Evolutionary conservation across 2,113 vertebrate genomes (phyloP).

Genomic region (Chloroceryle aenea): DNA sequence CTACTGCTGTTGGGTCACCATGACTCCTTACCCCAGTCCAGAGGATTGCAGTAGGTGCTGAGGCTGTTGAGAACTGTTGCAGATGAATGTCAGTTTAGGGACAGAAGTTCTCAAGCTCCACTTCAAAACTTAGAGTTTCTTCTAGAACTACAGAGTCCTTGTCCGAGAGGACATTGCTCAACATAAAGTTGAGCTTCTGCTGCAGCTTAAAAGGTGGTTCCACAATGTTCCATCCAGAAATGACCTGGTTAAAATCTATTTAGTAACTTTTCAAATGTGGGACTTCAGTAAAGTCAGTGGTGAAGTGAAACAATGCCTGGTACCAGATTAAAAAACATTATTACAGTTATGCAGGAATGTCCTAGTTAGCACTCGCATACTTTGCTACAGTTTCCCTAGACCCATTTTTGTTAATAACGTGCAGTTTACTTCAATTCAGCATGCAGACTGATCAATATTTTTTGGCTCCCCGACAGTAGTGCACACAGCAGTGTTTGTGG

Average conservation of each 20-base stretch:
- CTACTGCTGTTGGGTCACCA: too few relatives aligned
- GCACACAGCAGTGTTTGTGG: neutral
- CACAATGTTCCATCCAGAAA: neutral
- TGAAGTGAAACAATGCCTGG: neutral
- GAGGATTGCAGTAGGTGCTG: fast-evolving
- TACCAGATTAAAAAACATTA: neutral
- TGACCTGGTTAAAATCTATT: neutral
- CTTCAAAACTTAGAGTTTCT: neutral
- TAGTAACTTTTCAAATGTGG: neutral
- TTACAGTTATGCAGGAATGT: neutral
- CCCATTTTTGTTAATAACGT: neutral
- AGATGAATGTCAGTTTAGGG: neutral
- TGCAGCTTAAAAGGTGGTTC: neutral
- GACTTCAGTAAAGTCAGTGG: neutral
- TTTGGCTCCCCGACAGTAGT: neutral
- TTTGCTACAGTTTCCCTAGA: neutral
- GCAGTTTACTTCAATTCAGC: neutral
- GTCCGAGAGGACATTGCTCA: neutral
- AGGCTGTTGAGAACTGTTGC: fast-evolving
- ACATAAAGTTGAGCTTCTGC: neutral
- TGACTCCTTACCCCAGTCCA: neutral
- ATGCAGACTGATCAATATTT: neutral
- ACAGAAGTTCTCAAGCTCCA: neutral
- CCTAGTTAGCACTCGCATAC: neutral
- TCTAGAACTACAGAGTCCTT: neutral